Evolutionary conservation across 2,797 vertebrate genomes (phyloP).

Genomic region (Lepidocolaptes lacrymiger): DNA sequence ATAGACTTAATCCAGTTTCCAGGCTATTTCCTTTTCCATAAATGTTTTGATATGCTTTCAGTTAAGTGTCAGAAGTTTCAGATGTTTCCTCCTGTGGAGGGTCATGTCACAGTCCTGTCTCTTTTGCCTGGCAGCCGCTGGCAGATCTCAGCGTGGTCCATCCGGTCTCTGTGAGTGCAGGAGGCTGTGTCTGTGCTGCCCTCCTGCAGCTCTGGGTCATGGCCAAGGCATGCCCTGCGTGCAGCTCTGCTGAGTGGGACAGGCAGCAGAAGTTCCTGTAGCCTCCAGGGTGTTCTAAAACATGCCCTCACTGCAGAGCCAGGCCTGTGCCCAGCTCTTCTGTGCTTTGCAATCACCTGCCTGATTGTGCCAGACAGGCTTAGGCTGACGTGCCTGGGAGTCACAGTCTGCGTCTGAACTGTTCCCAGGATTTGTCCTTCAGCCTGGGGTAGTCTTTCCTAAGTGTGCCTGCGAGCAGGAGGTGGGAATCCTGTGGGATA

Average conservation of each 20-base stretch:
- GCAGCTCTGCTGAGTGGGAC: neutral
- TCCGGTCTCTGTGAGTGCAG: neutral
- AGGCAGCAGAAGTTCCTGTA: neutral
- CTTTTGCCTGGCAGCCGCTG: neutral
- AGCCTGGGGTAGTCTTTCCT: neutral
- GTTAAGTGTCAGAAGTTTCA: neutral
- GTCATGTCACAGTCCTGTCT: neutral
- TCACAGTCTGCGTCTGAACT: neutral
- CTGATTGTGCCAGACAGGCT: neutral
- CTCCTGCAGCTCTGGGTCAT: neutral
- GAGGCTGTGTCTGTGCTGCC: neutral
- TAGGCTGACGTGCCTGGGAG: neutral
- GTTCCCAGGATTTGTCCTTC: neutral
- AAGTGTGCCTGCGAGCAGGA: neutral
- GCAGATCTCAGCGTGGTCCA: neutral
- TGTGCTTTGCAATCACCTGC: neutral
- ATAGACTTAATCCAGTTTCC: neutral
- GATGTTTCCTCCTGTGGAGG: neutral
- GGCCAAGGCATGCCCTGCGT: neutral
- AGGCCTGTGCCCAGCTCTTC: neutral
- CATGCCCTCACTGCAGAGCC: neutral
- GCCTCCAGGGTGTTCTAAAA: neutral
- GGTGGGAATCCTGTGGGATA: neutral
- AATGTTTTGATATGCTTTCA: neutral
- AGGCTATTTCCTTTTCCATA: neutral